Base-by-base conservation (phyloP, 2,797 vertebrate species). In the Pseudomugil gertrudae region DNA sequence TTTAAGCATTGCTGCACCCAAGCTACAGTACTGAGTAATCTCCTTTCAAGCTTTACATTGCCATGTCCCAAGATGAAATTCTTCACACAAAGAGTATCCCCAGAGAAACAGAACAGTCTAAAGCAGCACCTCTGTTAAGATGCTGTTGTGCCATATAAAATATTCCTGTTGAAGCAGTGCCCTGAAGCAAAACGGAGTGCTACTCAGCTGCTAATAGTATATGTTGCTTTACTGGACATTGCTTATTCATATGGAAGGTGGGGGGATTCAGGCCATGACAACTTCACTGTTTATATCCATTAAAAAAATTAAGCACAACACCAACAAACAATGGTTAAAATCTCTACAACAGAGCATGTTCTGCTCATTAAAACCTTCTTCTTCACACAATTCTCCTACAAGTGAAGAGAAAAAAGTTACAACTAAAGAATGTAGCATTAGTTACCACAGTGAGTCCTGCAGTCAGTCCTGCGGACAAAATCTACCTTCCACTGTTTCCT, bases 171-270 rank as follows among this genome's bases (percentile, higher is more conserved):
- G 64, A 21, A 40, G 13, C 57, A 15, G 48, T 58, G 59, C 71
- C 72, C 69, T 56, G 26, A 69, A 83, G 69, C 75, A 59, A 72
- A 76, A 74, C 59, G 61, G 71, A 55, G 68, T 78, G 36, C 71
- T 27, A 21, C 58, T 65, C 63, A 11, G 40, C 21, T 29, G 26
- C 59, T 48, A 55, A 43, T 67, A 27, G 24, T 55, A 61, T 50
- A 74, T 48, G 36, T 14, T 74, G 38, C 80, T 67, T 80, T 77
- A 65, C 64, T 65, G 57, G 70, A 58, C 72, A 63, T n/a, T 13
- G 48, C 69, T 80, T 63, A 66, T 58, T 52, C 69, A 43, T 78
- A 79, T 63, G 59, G 51, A 48, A 73, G 29, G 55, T 56, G 48
- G 53, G 77, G 19, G 36, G 13, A 60, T 9, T 21, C 53, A 64